phyloP scores from a whole-genome alignment of 2,797 vertebrate genomes.

The Melanotaenia parkinsoni region DNA sequence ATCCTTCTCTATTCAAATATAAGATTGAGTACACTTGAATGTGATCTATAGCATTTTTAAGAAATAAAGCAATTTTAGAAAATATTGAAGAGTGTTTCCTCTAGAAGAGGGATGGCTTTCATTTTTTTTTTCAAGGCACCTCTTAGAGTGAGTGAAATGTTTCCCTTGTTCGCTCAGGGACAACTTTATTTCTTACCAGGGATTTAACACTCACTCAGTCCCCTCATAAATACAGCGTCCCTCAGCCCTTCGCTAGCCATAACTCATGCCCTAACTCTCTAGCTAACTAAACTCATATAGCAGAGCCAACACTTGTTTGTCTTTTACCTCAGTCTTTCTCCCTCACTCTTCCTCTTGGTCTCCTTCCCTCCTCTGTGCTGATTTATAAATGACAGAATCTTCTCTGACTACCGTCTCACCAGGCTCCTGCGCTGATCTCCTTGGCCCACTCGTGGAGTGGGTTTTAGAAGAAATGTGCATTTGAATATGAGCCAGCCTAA shows the following conservation, averaged over 20 bases:
- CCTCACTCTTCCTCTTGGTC: conserved; percentile 62
- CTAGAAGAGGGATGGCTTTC: conserved; percentile 93
- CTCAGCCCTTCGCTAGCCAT: conserved; percentile 88
- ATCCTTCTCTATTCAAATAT: conserved; percentile 71
- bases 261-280: conserved; percentile 89
- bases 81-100: conserved; percentile 87
- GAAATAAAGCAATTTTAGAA: conserved; percentile 77
- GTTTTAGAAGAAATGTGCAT: conserved; percentile 75
- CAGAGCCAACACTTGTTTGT: conserved; percentile 85
- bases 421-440: conserved; percentile 61
- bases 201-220: conserved; percentile 98
- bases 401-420: conserved; percentile 69
- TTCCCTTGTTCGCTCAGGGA: conserved; percentile 96
- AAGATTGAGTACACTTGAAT: conserved; percentile 74
- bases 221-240: conserved; percentile 97
- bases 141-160: conserved; percentile 99
- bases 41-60: conserved; percentile 75
- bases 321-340: conserved; percentile 76
- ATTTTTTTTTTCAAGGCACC: conserved; percentile 93
- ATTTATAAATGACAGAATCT: conserved; percentile 74
- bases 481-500: conserved; percentile 75
- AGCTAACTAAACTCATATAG: conserved; percentile 87
- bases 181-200: conserved; percentile 99
- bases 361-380: conserved; percentile 66
- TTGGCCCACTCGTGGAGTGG: conserved; percentile 69